Conservation (phyloP, 2,113 vertebrate species). For the Lipophrys pholis region DNA sequence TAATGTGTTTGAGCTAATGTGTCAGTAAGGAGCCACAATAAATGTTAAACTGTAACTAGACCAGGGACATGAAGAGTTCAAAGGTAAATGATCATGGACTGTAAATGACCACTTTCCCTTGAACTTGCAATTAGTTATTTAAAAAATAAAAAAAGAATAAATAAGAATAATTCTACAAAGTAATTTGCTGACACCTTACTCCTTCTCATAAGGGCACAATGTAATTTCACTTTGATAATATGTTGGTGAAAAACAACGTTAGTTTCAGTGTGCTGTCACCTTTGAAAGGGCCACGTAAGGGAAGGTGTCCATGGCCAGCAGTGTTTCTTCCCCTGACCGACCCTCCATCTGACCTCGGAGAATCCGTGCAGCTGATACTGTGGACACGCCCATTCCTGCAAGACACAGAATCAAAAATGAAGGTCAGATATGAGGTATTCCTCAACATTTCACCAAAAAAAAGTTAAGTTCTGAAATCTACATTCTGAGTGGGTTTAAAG, state of each 20-base stretch:
- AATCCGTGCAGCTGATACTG: constrained; percentile 85
- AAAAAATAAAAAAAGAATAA: no score
- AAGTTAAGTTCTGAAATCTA: neutral
- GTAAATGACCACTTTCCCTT: no score
- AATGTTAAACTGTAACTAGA: neutral
- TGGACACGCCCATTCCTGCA: constrained; percentile 86
- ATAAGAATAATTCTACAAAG: no score
- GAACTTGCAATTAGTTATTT: no score
- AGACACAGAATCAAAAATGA: constrained; percentile 35
- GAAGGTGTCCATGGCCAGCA: constrained; percentile 84
- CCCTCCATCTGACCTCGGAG: constrained; percentile 83
- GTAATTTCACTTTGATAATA: neutral
- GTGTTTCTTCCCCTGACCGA: constrained; percentile 79
- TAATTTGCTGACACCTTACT: no score
- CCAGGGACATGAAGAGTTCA: no score
- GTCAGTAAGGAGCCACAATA: neutral
- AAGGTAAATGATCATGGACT: no score
- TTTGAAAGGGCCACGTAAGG: constrained; percentile 86
- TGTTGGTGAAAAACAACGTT: neutral
- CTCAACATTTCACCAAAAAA: neutral
- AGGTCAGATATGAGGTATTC: neutral
- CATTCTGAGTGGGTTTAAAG: neutral
- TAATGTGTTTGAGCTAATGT: neutral
- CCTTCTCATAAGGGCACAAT: no score
- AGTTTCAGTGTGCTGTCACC: constrained; percentile 60